Evolutionary conservation across 64 coral and sea anemone species (phyloP).

Genomic region (Montipora capricornis): DNA sequence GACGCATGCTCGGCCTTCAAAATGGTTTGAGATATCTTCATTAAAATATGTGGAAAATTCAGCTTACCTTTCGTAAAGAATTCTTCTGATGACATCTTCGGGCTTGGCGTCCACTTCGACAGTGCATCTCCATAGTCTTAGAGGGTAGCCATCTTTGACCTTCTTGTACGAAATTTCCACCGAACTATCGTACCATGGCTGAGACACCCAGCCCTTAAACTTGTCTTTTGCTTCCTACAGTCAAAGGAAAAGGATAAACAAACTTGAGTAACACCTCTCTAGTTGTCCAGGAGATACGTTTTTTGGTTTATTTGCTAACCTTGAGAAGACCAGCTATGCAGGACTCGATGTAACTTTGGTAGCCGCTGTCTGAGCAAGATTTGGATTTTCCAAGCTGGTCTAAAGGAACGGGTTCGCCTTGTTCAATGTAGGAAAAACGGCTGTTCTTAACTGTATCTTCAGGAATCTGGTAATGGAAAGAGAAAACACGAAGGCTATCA

Average conservation of each 20-base stretch:
- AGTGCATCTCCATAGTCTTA: conserved; percentile 85
- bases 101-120: conserved; percentile 77
- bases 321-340: conserved; percentile 94
- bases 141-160: conserved; percentile 89
- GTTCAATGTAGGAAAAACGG: conserved; percentile 95
- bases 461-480: conserved; percentile 76
- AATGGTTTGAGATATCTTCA: no score
- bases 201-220: conserved; percentile 93
- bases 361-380: conserved; percentile 75
- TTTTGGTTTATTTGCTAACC: conserved; percentile 48
- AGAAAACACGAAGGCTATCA: not conserved
- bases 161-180: conserved; percentile 98
- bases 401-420: conserved; percentile 89
- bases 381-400: conserved; percentile 85
- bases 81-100: conserved; percentile 86
- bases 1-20: no score
- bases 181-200: conserved; percentile 90
- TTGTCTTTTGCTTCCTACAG: conserved; percentile 88
- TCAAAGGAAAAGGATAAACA: not conserved
- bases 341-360: conserved; percentile 91
- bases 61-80: conserved; percentile 91
- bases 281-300: not conserved
- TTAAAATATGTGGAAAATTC: not conserved
- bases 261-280: not conserved
- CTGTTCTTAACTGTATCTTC: conserved; percentile 96